These are phyloP conservation scores for Cerceris rybyensis DNA, from an alignment of 2,888 invertebrate genomes.

Conservation along the genomic window DNA sequence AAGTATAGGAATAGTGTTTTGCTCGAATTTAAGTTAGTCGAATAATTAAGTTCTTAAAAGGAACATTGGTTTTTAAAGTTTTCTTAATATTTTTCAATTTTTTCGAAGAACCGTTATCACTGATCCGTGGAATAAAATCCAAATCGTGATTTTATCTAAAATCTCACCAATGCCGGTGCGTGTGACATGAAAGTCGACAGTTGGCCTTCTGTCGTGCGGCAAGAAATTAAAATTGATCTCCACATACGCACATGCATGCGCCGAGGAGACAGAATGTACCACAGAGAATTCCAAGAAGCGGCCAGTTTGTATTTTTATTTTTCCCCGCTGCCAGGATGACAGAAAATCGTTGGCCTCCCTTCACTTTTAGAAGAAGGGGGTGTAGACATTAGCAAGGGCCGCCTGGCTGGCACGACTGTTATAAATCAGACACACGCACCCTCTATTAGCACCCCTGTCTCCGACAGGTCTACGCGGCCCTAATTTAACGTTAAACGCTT, in stretches of 20 bases:
- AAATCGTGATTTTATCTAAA: no score
- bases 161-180: no score
- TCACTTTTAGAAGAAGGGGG: conserved; percentile 50
- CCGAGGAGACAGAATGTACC: conserved; percentile 16
- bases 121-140: no score
- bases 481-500: conserved; percentile 77
- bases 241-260: background rate
- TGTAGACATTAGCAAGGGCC: conserved; percentile 60
- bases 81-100: no score
- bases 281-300: conserved; percentile 45
- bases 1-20: no score
- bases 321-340: conserved; percentile 42
- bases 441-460: conserved; percentile 78
- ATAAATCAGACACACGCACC: conserved; percentile 79
- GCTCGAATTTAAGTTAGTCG: no score
- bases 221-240: conserved; percentile 26
- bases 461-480: conserved; percentile 72
- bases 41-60: no score
- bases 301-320: conserved; percentile 60
- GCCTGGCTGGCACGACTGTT: conserved; percentile 67
- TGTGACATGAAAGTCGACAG: background rate
- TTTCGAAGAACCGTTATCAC: no score
- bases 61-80: no score
- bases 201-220: conserved; percentile 14
- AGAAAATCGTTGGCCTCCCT: conserved; percentile 62